Evolutionary conservation across 2,113 vertebrate genomes (phyloP).

Genomic region (Amphiprion percula): DNA sequence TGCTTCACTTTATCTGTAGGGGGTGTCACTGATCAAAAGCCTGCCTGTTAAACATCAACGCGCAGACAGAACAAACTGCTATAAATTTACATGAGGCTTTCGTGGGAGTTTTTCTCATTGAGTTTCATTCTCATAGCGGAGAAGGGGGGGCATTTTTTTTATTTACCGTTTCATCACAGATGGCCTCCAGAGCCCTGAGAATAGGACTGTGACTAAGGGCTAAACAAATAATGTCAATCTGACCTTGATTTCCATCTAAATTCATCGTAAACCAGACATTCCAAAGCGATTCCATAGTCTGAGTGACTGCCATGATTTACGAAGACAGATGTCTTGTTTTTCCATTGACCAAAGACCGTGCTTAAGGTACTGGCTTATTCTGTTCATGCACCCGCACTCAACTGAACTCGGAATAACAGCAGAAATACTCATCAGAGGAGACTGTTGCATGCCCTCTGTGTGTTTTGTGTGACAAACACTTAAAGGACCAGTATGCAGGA

Average conservation of each 20-base stretch:
- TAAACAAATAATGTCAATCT: slow-evolving; percentile 1
- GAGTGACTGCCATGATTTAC: neutral
- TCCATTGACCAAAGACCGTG: neutral
- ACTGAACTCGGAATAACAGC: neutral
- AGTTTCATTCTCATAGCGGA: slow-evolving; percentile 10
- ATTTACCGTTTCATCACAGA: slow-evolving; percentile 14
- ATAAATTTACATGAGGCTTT: slow-evolving; percentile 26
- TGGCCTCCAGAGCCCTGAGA: neutral
- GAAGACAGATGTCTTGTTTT: neutral
- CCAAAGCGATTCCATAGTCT: neutral
- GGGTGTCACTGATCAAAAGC: slow-evolving; percentile 46
- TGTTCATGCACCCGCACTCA: slow-evolving; percentile 15
- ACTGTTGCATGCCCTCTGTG: neutral
- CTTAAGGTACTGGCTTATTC: neutral
- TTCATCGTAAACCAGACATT: neutral
- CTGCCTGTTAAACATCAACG: slow-evolving; percentile 43
- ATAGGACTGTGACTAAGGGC: neutral
- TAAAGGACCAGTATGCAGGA: too few relatives aligned
- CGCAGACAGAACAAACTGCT: slow-evolving; percentile 14
- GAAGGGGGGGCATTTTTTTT: neutral
- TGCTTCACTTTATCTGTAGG: slow-evolving; percentile 61
- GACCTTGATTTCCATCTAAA: slow-evolving; percentile 16
- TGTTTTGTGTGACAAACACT: slow-evolving; percentile 11
- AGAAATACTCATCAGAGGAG: slow-evolving; percentile 13
- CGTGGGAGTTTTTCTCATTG: slow-evolving; percentile 13